Conservation (phyloP, 2,888 invertebrate genomes). For the Zhuqinia jingwanae region DNA sequence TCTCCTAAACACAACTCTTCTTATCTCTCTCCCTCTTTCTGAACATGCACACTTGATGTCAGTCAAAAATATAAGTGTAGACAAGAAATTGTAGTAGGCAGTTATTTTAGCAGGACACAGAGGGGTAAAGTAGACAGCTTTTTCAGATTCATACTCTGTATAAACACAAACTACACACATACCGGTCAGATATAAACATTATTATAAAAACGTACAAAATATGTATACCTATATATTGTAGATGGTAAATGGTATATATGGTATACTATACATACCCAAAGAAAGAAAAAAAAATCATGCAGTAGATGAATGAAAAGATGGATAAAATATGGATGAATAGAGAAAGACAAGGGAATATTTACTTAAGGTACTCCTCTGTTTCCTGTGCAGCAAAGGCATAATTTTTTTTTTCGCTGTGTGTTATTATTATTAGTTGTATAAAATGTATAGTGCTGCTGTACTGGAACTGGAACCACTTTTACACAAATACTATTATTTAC, state of each 20-base stretch:
- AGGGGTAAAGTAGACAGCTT: no score
- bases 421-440: neutral
- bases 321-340: neutral
- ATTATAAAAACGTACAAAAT: no score
- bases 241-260: neutral
- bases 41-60: slow-evolving; percentile 48
- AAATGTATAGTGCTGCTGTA: neutral
- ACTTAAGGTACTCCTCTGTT: neutral
- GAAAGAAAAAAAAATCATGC: neutral
- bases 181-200: no score
- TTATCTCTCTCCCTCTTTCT: neutral
- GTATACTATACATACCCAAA: no score
- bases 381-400: neutral
- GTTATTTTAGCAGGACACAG: neutral
- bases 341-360: neutral
- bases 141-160: no score
- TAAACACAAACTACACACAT: no score
- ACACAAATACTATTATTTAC: no score
- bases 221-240: neutral
- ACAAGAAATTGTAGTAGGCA: neutral
- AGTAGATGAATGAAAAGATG: neutral
- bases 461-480: no score
- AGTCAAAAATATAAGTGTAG: slow-evolving; percentile 33
- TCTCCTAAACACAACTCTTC: neutral
- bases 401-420: neutral